These are phyloP conservation scores for Eupithecia vulgata DNA, from an alignment of 2,888 invertebrate genomes.

Conservation along the genomic window DNA sequence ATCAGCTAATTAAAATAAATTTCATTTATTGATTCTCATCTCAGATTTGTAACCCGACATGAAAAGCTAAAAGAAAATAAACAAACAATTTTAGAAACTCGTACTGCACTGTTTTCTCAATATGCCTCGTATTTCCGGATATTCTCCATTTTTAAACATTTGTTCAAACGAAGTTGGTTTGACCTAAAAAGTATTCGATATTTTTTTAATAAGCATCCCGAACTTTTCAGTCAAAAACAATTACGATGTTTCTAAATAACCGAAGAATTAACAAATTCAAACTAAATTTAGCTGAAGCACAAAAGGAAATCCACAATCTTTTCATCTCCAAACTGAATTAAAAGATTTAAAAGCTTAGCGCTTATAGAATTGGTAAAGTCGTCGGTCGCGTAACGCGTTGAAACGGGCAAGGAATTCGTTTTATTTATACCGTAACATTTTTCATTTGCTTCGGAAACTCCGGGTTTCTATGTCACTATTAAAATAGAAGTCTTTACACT, in stretches of 20 bases:
- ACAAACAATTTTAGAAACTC: conserved; percentile 2
- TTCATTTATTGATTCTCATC: neutral
- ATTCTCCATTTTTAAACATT: conserved; percentile 7
- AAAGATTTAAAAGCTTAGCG: neutral
- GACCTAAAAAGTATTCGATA: neutral
- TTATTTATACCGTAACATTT: conserved; percentile 68
- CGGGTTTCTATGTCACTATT: conserved; percentile 61
- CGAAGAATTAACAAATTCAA: neutral
- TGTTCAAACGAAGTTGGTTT: neutral
- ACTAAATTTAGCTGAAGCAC: neutral
- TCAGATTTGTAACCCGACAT: neutral
- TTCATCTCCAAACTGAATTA: conserved; percentile 8
- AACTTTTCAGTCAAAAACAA: neutral
- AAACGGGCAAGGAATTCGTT: conserved; percentile 45
- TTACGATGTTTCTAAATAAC: conserved; percentile 4
- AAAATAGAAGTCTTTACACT: conserved; percentile 58
- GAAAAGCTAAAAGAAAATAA: neutral
- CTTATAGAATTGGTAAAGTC: conserved; percentile 35
- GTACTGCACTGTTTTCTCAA: neutral
- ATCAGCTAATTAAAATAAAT: neutral
- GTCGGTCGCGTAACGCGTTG: conserved; percentile 27
- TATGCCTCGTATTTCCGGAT: neutral
- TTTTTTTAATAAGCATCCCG: neutral
- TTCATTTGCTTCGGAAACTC: conserved; percentile 58
- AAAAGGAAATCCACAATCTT: conserved; percentile 7